phyloP scores from a whole-genome alignment of 2,888 invertebrate species.

The Megastigmus dorsalis region DNA sequence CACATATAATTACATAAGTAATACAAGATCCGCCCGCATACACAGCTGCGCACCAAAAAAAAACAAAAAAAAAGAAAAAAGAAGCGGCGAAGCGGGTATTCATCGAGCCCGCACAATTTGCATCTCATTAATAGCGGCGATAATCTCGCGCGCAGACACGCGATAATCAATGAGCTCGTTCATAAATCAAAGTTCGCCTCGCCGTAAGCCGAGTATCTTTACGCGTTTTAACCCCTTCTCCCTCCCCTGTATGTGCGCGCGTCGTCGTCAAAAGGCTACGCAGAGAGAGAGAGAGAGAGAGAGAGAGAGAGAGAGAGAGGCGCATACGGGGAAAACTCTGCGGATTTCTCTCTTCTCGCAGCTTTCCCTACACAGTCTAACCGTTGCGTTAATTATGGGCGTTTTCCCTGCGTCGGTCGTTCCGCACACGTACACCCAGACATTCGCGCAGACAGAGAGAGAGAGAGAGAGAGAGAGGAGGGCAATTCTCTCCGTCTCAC shows the following conservation, averaged over 20 bases:
- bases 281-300: too few species aligned
- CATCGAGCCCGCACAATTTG: too few species aligned
- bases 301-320: too few species aligned
- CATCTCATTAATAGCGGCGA: too few species aligned
- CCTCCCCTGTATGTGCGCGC: too few species aligned
- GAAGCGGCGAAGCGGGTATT: too few species aligned
- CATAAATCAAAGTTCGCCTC: slow-evolving; percentile 7
- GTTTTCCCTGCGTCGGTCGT: slow-evolving; percentile 41
- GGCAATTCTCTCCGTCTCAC: slow-evolving; percentile 6
- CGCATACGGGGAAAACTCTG: slow-evolving; percentile 17
- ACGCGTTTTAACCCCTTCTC: neutral
- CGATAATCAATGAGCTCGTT: slow-evolving; percentile 9
- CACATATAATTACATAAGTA: too few species aligned
- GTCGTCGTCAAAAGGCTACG: slow-evolving; percentile 5
- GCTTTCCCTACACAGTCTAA: neutral
- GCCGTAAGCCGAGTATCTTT: slow-evolving; percentile 1
- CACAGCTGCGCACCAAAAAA: too few species aligned
- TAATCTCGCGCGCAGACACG: neutral
- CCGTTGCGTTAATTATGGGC: slow-evolving; percentile 49
- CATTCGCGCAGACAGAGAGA: neutral
- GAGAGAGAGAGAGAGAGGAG: too few species aligned
- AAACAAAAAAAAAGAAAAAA: too few species aligned
- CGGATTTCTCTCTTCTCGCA: slow-evolving; percentile 3
- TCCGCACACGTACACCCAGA: neutral
- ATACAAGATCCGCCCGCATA: too few species aligned